Evolutionary conservation across 2,113 vertebrate genomes (phyloP), one percentile per base, ranked within the genome.

Genomic region (Lamprotornis superbus): DNA sequence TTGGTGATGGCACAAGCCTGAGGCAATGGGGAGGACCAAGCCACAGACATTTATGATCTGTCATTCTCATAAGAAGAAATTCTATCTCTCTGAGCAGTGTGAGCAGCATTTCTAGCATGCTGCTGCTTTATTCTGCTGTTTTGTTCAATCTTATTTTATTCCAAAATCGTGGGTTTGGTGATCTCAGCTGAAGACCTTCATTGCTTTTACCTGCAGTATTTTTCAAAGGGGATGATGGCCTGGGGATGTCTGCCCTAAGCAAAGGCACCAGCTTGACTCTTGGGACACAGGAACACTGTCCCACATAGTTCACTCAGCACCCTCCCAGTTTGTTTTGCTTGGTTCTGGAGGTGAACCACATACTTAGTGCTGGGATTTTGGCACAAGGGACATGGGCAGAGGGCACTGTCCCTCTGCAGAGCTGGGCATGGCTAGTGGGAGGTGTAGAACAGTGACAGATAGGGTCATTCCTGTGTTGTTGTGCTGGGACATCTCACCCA

Each of bases 1-100:
- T 30, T 77, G 59, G 46, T 69, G 46, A 60, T 71, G 35, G n/a
- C 64, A 79, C 15, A 69, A 68, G 50, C 81, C 49, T 85, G 80
- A 57, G 90, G 46, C 0, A 0, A 27, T 21, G 42, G 0, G 10
- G 40, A 60, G 31, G 14, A 40, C 52, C 7, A 9, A 78, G 63
- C 42, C 8, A 5, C 53, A 67, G 37, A 60, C 25, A 28, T 0
- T 57, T 28, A 25, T 7, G 3, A 46, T 69, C 37, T 88, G 63
- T 85, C 71, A 6, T 73, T 86, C 68, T 87, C 22, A 40, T 65
- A 35, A 65, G 42, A 75, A 81, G 57, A 39, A 70, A 84, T 31
- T 75, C 7, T n/a, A 60, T 25, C 46, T 64, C 52, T 68, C 56
- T 84, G 44, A 84, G 47, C 14, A 5, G 46, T 2, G 0, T 31